Evolutionary conservation across 1,140 invertebrate genomes (phyloP).

Genomic region (Popillia japonica): DNA sequence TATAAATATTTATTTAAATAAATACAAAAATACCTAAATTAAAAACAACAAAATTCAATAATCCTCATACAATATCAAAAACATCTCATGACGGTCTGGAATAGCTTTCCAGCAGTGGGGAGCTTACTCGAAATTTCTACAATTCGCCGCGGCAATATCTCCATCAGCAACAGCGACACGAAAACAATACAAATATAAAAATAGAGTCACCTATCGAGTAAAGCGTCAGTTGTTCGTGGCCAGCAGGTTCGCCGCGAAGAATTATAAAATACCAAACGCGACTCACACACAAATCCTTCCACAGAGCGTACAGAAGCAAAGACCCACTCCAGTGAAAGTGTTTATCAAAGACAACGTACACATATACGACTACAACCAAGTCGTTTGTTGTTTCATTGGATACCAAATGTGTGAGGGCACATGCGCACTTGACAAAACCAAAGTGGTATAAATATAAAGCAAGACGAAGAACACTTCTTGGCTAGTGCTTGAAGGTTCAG

Average conservation of each 20-base stretch:
- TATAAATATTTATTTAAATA: too few species aligned
- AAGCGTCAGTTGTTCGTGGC: constrained; percentile 48
- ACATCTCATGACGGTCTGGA: too few species aligned
- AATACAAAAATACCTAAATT: too few species aligned
- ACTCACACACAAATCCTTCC: constrained; percentile 16
- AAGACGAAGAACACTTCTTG: constrained; percentile 57
- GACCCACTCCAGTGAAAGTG: constrained; percentile 54
- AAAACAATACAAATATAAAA: constrained; percentile 52
- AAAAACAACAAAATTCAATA: too few species aligned
- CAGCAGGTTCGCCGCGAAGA: constrained; percentile 29
- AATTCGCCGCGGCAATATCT: neutral
- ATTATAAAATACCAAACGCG: neutral
- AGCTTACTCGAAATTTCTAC: constrained; percentile 4
- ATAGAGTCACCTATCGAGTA: constrained; percentile 58
- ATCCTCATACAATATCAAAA: too few species aligned
- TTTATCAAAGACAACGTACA: constrained; percentile 25
- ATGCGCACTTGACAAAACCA: constrained; percentile 55
- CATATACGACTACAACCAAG: neutral
- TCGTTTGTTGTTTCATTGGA: constrained; percentile 44
- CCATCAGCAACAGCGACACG: constrained; percentile 8
- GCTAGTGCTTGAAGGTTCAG: constrained; percentile 58
- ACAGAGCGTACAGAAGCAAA: constrained; percentile 40
- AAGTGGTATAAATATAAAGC: constrained; percentile 59
- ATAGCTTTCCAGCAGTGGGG: constrained; percentile 7
- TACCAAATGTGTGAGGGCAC: constrained; percentile 48